Base-by-base conservation (phyloP, 2,888 invertebrate species). In the Lumbricus terrestris region DNA sequence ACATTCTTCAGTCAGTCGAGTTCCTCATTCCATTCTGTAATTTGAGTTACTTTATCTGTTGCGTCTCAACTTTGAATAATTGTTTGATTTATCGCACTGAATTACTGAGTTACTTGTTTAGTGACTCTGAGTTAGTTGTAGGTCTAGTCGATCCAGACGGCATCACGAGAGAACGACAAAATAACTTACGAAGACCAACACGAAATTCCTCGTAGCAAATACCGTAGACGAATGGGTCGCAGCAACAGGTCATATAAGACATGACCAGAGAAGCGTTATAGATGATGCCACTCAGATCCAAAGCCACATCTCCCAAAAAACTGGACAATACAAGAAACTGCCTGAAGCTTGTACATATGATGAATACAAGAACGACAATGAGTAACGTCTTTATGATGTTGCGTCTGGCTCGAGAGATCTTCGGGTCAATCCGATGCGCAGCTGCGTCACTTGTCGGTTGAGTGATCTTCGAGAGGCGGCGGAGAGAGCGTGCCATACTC, bases 131-230 rank as follows among this genome's bases (percentile, higher is more conserved):
- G 54, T 54, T 54, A 5, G n/a, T n/a, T n/a, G n/a, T n/a, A 47
- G 47, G 1, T n/a, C 29, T 69, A 69, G 11, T 69, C n/a, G 69
- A n/a, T 69, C 69, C n/a, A n/a, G 69, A 69, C 1, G 69, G 69
- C 69, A n/a, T 69, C 69, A n/a, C 69, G 29, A 13, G 69, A 8
- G n/a, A n/a, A 69, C n/a, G 69, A n/a, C 69, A 69, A n/a, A 69
- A 69, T n/a, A 69, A 69, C 13, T 13, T n/a, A 69, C 69, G 69
- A n/a, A 69, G 69, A 69, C 69, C 69, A n/a, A 69, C n/a, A n/a
- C 69, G 69, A 69, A 69, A 69, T 69, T 69, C 69, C n/a, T 69
- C 69, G 69, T 69, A 69, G 69, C n/a, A n/a, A 69, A 69, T n/a
- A 8, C 6, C n/a, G 13, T 69, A 69, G 69, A 69, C n/a, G 69